Conservation (phyloP, 2,888 invertebrate species). For the Megamerina dolium region DNA sequence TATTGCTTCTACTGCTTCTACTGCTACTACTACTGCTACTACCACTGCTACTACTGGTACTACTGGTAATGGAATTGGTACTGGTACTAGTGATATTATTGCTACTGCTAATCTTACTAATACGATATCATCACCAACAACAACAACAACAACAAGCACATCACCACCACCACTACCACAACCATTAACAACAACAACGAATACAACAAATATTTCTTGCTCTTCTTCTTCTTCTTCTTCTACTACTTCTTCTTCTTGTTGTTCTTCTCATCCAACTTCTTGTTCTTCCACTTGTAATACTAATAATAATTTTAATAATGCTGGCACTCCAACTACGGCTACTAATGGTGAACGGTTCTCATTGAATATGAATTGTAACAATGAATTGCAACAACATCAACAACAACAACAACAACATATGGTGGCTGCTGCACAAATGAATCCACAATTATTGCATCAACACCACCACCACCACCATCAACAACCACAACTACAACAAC, state of each 20-base stretch:
- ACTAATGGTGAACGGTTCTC: too few species aligned
- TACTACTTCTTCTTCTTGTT: too few species aligned
- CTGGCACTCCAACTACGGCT: too few species aligned
- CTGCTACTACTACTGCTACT: slow-evolving; percentile 17
- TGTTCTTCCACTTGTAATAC: too few species aligned
- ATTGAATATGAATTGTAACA: too few species aligned
- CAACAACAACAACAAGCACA: slow-evolving; percentile 16
- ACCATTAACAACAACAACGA: slow-evolving; percentile 37
- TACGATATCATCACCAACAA: slow-evolving; percentile 14
- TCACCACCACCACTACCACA: slow-evolving; percentile 14
- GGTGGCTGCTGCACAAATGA: slow-evolving; percentile 2
- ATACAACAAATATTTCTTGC: slow-evolving; percentile 34
- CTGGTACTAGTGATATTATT: neutral
- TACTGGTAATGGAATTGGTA: slow-evolving; percentile 13
- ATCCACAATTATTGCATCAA: slow-evolving; percentile 4
- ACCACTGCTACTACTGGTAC: slow-evolving; percentile 12
- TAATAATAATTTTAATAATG: too few species aligned
- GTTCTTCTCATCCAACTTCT: too few species aligned
- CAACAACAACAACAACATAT: slow-evolving; percentile 21
- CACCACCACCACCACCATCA: slow-evolving; percentile 1
- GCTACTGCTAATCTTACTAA: slow-evolving; percentile 6
- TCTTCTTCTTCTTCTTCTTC: too few species aligned
- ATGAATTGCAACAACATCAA: too few species aligned
- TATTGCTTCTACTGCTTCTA: slow-evolving; percentile 1
- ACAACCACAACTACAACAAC: slow-evolving; percentile 18